Percentiles rank a stretch among this genome's conserved stretches.
Conservation (phyloP, 2,113 vertebrate species). For the Odocoileus hemionus region DNA sequence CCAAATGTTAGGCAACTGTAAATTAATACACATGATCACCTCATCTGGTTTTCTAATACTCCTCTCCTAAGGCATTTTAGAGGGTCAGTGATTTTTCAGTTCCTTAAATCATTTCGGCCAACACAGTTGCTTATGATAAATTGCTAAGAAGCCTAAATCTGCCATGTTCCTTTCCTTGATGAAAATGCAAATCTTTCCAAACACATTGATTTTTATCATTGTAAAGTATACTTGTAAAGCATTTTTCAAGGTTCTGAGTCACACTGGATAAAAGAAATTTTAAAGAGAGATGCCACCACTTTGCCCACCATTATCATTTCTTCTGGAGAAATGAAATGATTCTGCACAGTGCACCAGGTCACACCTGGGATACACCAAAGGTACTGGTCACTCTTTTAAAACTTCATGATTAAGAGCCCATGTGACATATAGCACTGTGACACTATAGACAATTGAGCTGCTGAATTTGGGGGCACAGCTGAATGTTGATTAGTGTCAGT, state of each 20-base stretch:
- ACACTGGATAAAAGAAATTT: conserved; percentile 36
- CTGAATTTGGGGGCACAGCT: conserved; percentile 43
- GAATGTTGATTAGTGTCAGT: conserved; percentile 62
- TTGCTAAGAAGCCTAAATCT: conserved; percentile 38
- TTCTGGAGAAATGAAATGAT: conserved; percentile 29
- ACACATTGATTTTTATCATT: conserved; percentile 37
- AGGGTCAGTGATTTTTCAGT: conserved; percentile 18
- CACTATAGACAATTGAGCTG: conserved; percentile 42
- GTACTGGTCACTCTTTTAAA: conserved; percentile 45
- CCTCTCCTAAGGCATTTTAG: conserved; percentile 20
- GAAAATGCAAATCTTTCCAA: conserved; percentile 63
- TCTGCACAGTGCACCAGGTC: not conserved
- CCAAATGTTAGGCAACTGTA: conserved; percentile 33
- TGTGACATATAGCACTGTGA: conserved; percentile 51
- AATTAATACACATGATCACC: conserved; percentile 46
- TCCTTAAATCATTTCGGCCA: conserved; percentile 50
- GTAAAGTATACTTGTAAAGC: conserved; percentile 6
- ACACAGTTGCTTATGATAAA: conserved; percentile 28
- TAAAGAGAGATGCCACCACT: conserved; percentile 41
- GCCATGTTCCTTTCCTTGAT: conserved; percentile 34
- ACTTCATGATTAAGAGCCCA: conserved; percentile 53
- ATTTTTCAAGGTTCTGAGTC: conserved; percentile 33
- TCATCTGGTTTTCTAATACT: conserved; percentile 30
- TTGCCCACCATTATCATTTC: conserved; percentile 44
- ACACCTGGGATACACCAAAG: conserved; percentile 20